Percentiles rank a stretch among this genome's conserved stretches.
These are phyloP conservation scores for Drosophila varians DNA, from an alignment of 1,140 invertebrate species.

Conservation along the genomic window DNA sequence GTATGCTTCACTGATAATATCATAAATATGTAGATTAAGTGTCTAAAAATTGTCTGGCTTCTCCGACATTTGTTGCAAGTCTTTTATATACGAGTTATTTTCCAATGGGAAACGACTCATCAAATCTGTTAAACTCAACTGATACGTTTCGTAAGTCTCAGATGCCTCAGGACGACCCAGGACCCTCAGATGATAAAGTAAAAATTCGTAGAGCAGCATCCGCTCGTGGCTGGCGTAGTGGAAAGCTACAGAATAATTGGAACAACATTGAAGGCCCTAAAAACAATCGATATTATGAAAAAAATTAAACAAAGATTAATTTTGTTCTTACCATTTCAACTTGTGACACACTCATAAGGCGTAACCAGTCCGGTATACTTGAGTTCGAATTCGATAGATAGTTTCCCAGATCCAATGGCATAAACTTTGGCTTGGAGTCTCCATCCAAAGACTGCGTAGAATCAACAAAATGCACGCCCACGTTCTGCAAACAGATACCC, in stretches of 20 bases:
- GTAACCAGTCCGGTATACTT: conserved; percentile 56
- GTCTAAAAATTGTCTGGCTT: conserved; percentile 62
- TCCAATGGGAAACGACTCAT: conserved; percentile 54
- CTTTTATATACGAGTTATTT: conserved; percentile 44
- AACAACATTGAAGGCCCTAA: conserved; percentile 56
- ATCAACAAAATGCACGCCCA: conserved; percentile 88
- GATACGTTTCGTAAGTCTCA: not conserved
- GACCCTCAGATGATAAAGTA: conserved; percentile 50
- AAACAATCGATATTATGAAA: not conserved
- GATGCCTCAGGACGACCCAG: conserved; percentile 5
- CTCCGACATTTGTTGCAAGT: conserved; percentile 53
- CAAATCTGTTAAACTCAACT: conserved; percentile 30
- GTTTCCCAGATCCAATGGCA: conserved; percentile 86
- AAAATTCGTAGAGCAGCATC: conserved; percentile 67
- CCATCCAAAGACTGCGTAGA: conserved; percentile 29
- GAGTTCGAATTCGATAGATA: conserved; percentile 35
- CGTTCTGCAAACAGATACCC: conserved; percentile 94
- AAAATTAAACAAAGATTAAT: not conserved
- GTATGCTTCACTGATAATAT: conserved; percentile 8
- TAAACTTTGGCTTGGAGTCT: conserved; percentile 49
- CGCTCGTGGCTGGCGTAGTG: conserved; percentile 59
- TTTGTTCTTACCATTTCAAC: conserved; percentile 48
- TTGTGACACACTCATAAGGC: conserved; percentile 38
- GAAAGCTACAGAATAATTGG: conserved; percentile 64
- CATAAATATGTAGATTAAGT: not conserved